Percentiles rank a stretch among this genome's conserved stretches.
phyloP scores from a whole-genome alignment of 2,113 vertebrate genomes.

The Pluvianellus socialis region DNA sequence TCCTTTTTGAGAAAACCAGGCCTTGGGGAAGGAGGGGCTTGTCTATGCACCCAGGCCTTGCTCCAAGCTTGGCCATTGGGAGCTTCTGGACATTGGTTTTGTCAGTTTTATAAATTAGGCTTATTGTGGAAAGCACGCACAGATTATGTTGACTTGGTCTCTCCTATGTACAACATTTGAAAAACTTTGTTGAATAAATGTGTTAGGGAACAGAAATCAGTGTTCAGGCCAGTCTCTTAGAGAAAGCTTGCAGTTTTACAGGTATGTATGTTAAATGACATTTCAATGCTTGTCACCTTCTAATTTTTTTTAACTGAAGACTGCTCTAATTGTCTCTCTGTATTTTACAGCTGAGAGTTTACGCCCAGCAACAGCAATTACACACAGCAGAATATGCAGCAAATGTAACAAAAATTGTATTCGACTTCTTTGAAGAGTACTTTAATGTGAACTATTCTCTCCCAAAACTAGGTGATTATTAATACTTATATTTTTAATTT shows the following conservation, averaged over 20 bases:
- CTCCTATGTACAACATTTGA: neutral
- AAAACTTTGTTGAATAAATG: neutral
- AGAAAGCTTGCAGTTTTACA: neutral
- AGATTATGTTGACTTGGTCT: neutral
- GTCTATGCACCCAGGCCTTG: neutral
- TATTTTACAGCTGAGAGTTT: conserved; percentile 86
- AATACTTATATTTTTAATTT: conserved; percentile 4
- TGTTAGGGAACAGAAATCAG: neutral
- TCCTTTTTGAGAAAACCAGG: neutral
- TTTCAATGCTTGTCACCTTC: neutral
- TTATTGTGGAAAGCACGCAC: neutral
- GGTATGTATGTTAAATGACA: neutral
- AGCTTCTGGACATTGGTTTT: neutral
- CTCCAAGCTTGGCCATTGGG: neutral
- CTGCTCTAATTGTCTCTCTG: conserved; percentile 19
- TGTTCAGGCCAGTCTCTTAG: neutral
- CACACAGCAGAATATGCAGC: conserved; percentile 88
- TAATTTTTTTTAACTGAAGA: neutral
- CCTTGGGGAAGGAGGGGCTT: neutral
- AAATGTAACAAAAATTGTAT: conserved; percentile 81
- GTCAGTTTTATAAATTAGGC: neutral
- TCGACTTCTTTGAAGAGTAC: conserved; percentile 92
- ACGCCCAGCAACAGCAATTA: conserved; percentile 86
- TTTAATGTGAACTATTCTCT: conserved; percentile 90
- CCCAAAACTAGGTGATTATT: conserved; percentile 86